Base-by-base conservation (phyloP, 2,113 vertebrate genomes). In the Pyrgilauda ruficollis region DNA sequence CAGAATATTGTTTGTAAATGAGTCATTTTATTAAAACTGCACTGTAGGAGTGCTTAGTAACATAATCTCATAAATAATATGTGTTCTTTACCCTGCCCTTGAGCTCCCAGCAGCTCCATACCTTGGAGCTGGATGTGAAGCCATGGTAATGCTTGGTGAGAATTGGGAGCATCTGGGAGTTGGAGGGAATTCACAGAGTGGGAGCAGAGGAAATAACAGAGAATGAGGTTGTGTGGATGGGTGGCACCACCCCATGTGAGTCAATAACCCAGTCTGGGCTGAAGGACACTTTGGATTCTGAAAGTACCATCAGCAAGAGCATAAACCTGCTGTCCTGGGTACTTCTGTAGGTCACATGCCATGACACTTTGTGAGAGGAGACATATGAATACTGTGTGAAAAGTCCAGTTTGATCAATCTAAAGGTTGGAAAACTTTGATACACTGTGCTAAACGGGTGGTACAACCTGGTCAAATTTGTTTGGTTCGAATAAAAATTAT, bases 401-500 rank as follows among this genome's bases (percentile, higher is more conserved):
- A 87, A 93, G 52, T 35, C 2, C 6, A 12, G 5, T 72, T 21
- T 15, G 30, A 19, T 68, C 67, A 68, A 55, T 47, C 46, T 22
- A 47, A 82, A 56, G 49, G 7, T 2, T 20, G 50, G 12, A 41
- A 56, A 56, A 46, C 23, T 59, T 67, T 41, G 15, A 13, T 24
- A 16, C 1, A 0, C 53, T 41, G 9, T 37, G 9, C 50, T 56
- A 5, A 47, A 52, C 3, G 1, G 3, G 2, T 58, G 43, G 22
- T 46, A 35, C 30, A 68, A 46, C 17, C 24, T 43, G 61, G 24
- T 44, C 10, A 14, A 31, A 70, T 52, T 5, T 21, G 7, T 58
- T 84, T 79, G 28, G 20, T 49, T 62, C 41, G 21, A 49, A 16
- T 62, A 28, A 37, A 20, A 5, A 12, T 80, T 61, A 8, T 76